Evolutionary conservation across 1,140 invertebrate species (phyloP).

Genomic region (Pseudomyrmex gracilis): DNA sequence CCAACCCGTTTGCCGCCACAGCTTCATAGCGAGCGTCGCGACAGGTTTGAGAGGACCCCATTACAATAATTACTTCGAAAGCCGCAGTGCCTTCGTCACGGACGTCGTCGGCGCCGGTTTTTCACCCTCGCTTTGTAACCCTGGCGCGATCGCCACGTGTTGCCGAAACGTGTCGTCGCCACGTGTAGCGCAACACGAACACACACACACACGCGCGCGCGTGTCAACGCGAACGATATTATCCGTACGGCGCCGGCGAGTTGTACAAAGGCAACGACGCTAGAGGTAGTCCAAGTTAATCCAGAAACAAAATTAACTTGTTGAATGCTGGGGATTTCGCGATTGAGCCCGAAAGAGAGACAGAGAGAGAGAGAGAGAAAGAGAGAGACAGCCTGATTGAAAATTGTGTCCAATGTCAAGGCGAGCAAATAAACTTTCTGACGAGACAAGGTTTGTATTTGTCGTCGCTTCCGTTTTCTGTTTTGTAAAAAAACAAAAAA

Average conservation of each 20-base stretch:
- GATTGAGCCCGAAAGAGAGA: too few relatives aligned
- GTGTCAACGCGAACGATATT: not conserved
- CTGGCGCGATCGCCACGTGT: not conserved
- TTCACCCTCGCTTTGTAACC: not conserved
- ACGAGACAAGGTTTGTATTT: not conserved
- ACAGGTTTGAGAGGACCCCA: conserved; percentile 60
- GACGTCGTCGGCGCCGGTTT: not conserved
- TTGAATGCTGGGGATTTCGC: not conserved
- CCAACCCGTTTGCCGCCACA: not conserved
- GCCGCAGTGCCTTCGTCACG: not conserved
- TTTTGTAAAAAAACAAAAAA: too few relatives aligned
- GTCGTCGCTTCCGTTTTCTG: not conserved
- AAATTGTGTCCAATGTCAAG: not conserved
- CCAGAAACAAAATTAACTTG: conserved; percentile 11
- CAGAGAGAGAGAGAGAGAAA: too few relatives aligned
- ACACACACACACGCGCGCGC: not conserved
- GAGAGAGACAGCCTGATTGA: not conserved
- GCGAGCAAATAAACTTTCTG: not conserved
- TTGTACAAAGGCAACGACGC: not conserved
- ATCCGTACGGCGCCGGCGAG: not conserved
- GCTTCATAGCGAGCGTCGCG: conserved; percentile 6
- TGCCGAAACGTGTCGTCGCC: not conserved
- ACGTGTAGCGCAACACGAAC: not conserved
- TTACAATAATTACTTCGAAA: conserved; percentile 78
- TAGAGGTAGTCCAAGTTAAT: not conserved